Percentiles rank a stretch among this genome's conserved stretches.
phyloP scores from a whole-genome alignment of 2,888 invertebrate genomes.

The Spilarctia lutea region DNA sequence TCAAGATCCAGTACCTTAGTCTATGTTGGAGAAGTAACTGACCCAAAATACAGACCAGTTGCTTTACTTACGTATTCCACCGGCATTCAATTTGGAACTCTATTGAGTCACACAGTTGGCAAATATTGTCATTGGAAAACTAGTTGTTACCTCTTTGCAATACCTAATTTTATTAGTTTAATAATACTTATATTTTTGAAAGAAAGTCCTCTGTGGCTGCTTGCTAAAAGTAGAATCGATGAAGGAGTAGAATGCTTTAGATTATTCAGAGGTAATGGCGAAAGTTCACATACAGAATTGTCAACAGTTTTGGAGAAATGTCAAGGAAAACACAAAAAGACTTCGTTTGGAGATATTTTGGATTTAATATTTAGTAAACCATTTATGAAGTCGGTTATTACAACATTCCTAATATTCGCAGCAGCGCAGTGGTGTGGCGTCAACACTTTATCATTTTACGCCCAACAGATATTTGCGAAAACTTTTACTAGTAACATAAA shows the following conservation, averaged over 20 bases:
- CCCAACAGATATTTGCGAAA: conserved; percentile 59
- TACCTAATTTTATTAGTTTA: conserved; percentile 56
- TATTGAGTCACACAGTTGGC: conserved; percentile 60
- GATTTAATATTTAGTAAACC: conserved; percentile 53
- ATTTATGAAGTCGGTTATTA: conserved; percentile 54
- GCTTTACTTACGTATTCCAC: conserved; percentile 57
- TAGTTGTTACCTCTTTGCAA: conserved; percentile 53
- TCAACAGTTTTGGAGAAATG: conserved; percentile 54
- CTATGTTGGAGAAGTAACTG: conserved; percentile 65
- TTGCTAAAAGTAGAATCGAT: conserved; percentile 60
- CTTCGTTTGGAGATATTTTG: neutral
- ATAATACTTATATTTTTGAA: conserved; percentile 54
- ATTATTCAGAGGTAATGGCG: conserved; percentile 61
- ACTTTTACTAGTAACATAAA: conserved; percentile 61
- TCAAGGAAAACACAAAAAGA: conserved; percentile 30
- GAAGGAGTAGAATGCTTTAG: conserved; percentile 59
- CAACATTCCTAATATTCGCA: conserved; percentile 52
- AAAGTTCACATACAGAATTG: conserved; percentile 59
- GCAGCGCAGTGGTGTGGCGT: conserved; percentile 63
- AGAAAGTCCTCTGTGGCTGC: conserved; percentile 71
- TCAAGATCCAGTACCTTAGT: conserved; percentile 60
- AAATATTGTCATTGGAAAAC: conserved; percentile 60
- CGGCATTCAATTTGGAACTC: conserved; percentile 54
- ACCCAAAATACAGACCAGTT: conserved; percentile 63
- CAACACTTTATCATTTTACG: conserved; percentile 65